Base-by-base conservation (phyloP, 30 jellyfish, hydroid and myxozoan genomes). In the Hydractinia symbiolongicarpus region DNA sequence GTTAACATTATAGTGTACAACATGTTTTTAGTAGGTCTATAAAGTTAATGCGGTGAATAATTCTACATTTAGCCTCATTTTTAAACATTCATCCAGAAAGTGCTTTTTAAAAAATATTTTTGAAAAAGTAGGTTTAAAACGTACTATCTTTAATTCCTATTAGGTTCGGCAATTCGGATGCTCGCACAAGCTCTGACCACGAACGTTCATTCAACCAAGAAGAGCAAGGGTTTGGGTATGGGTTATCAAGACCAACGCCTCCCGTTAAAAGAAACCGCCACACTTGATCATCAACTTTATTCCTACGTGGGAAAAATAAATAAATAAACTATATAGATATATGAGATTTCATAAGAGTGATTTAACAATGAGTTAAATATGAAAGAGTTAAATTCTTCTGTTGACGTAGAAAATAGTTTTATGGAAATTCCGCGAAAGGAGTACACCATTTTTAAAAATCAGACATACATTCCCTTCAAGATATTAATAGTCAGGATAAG, bases 251-350 rank as follows among this genome's bases (percentile, higher is more conserved):
- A 10, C 97, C 99, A 40, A 87, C 95, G 64, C 99, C 99, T n/a
- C 99, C 99, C 19, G 99, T 93, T 54, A 93, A 90, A 17, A 93
- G 92, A 62, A 93, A 93, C 8, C 99, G 94, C 99, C 99, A 93
- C 5, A 86, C 85, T 50, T 88, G 89, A 75, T 93, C 99, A 77
- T 93, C 99, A 5, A 93, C 76, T 51, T 81, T 84, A 58, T 85
- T 78, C 81, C 99, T 93, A 30, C 7, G 8, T 8, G 19, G 4
- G 4, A 60, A 60, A 60, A 60, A 60, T 60, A 60, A 60, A 60
- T 14, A 21, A 51, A 17, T 81, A 21, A 51, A 7, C 81, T 55
- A 14, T 10, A 51, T 7, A 20, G 51, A 81, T 21, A 16, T 4
- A 68, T 55, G 52, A 50, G 82, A 40, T 73, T 76, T 2, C 82